Evolutionary conservation across 2,113 vertebrate genomes (phyloP), one percentile per base, ranked within the genome.

Genomic region (Cottus gobio): DNA sequence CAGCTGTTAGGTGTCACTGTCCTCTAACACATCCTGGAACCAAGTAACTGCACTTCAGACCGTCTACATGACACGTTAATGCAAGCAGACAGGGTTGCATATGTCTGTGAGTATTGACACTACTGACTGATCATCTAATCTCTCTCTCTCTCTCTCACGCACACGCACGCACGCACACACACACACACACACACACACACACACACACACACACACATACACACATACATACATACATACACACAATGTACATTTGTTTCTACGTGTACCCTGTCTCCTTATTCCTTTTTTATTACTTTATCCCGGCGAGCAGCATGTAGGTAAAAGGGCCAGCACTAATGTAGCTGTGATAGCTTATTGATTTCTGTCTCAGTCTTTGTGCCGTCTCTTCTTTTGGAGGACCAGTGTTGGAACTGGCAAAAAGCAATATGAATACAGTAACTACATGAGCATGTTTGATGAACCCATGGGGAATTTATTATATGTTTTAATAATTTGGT

Each of bases 261-360:
- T 57, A 3, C 67, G 62, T 62, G 20, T 30, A 56, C 30, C 56
- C 42, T 64, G 20, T 75, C 65, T 83, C 68, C 39, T 10, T 75
- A 34, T 65, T 81, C 66, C 71, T 83, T 54, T 31, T 72, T 64
- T 90, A 86, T 85, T 84, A 92, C 73, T 46, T 73, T 48, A 88
- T 85, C 74, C 75, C 73, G 44, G 22, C 36, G 46, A 50, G 67
- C 54, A 42, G 58, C 72, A 62, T 84, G 73, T 74, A 68, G 79
- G 83, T 80, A 30, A 65, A 81, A 72, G 69, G 79, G 65, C 58
- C 79, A 71, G 75, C 2, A 4, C 65, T 86, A 86, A 90, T 90
- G 75, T 31, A 75, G 83, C 83, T 75, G 39, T 87, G 87, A 89
- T 80, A 85, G 69, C 74, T 57, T 87, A 90, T 92, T 88, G 87